These are phyloP conservation scores for Catocala fraxini DNA, from an alignment of 2,888 invertebrate species.

Conservation along the genomic window DNA sequence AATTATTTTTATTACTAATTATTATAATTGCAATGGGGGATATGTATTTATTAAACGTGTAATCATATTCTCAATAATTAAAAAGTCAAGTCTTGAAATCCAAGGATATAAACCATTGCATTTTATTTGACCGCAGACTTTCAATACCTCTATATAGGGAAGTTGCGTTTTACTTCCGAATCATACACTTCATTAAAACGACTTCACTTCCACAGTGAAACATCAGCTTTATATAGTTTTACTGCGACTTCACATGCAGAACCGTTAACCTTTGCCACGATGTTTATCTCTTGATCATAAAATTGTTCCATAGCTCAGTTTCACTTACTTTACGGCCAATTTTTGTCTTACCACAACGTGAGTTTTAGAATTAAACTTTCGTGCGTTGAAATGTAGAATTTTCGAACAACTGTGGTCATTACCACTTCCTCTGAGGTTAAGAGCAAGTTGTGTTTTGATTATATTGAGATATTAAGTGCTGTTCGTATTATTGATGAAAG, in stretches of 20 bases:
- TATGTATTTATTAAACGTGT: too few relatives aligned
- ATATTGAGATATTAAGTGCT: neutral
- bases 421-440: conserved; percentile 2
- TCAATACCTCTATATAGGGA: neutral
- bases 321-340: conserved; percentile 41
- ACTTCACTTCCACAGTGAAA: conserved; percentile 16
- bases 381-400: conserved; percentile 21
- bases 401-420: conserved; percentile 17
- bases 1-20: too few relatives aligned
- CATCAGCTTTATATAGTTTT: conserved; percentile 33
- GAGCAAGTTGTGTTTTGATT: conserved; percentile 13
- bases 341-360: conserved; percentile 33
- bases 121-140: too few relatives aligned
- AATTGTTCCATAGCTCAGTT: conserved; percentile 45
- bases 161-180: neutral
- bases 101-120: too few relatives aligned
- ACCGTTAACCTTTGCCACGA: conserved; percentile 52
- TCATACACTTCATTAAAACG: conserved; percentile 12
- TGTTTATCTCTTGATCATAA: conserved; percentile 45
- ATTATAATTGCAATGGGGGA: too few relatives aligned
- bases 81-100: too few relatives aligned
- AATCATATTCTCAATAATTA: too few relatives aligned
- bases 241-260: conserved; percentile 36
- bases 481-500: conserved; percentile 27
- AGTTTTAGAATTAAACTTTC: conserved; percentile 37